Evolutionary conservation across 2,888 invertebrate genomes (phyloP), one percentile per base, ranked within the genome.

Genomic region (Laothoe populi): DNA sequence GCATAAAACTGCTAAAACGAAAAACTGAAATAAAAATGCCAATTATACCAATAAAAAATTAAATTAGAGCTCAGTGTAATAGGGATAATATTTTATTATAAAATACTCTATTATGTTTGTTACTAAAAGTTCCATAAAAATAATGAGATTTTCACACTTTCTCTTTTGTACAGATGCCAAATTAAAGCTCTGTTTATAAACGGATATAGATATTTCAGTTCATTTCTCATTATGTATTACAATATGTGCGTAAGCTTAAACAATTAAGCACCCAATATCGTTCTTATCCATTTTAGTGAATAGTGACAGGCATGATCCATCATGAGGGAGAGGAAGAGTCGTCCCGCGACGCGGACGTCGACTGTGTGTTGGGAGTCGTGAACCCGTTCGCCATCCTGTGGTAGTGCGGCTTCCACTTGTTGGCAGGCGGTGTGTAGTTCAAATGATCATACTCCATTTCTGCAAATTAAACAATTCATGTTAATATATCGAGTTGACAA

Each of bases 401-500:
- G 85, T 97, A 97, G 78, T 97, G 96, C 1, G 96, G 96, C 83
- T 97, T 97, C 93, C 96, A 95, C 49, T 96, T 95, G 73, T 96
- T 96, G 24, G 95, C 95, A 0, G 98, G 97, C 53, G 97, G 94
- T 1, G 96, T 96, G 84, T 97, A 97, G 84, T 98, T 97, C 70
- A 98, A 91, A 79, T 97, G 97, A 86, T 98, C 98, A 76, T 98
- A 98, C 82, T 97, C 96, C 84, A 95, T 90, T 85, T 96, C 96
- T 93, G 89, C 64, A 87, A 90, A 57, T 48, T 64, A 26, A 44
- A 38, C 11, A 38, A 4, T 38, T 3, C 13, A 38, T 11, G n/a
- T n/a, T n/a, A n/a, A n/a, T n/a, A n/a, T n/a, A n/a, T n/a, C n/a
- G n/a, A n/a, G n/a, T n/a, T n/a, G n/a, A n/a, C n/a, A n/a, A n/a